Percentiles rank a stretch among this genome's conserved stretches.
Evolutionary conservation across 2,888 invertebrate genomes (phyloP).

Genomic region (Phytoseiulus persimilis): DNA sequence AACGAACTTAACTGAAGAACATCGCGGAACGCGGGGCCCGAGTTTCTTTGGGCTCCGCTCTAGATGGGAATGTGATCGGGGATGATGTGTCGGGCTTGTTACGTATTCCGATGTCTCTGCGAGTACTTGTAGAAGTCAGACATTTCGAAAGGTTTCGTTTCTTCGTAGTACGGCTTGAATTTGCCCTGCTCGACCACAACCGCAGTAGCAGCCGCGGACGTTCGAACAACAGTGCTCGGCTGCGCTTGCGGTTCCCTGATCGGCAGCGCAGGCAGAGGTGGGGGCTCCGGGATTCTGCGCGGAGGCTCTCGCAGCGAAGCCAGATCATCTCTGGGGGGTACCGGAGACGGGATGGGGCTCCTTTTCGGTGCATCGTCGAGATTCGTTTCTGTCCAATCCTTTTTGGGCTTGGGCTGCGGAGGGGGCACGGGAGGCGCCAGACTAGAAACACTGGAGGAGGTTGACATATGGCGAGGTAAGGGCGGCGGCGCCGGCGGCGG

Average conservation of each 20-base stretch:
- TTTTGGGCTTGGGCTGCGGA: conserved; percentile 39
- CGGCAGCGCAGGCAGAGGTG: background rate
- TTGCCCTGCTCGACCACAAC: conserved; percentile 71
- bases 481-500: conserved; percentile 18
- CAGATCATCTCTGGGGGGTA: background rate
- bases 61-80: background rate
- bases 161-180: conserved; percentile 76
- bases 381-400: conserved; percentile 45
- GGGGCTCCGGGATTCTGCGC: background rate
- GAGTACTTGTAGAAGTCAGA: conserved; percentile 96
- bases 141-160: conserved; percentile 94
- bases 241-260: background rate
- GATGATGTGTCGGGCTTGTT: background rate
- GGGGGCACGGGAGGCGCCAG: conserved; percentile 24
- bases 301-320: background rate
- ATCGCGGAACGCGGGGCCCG: background rate
- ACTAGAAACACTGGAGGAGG: conserved; percentile 28
- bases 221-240: conserved; percentile 12
- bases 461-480: background rate
- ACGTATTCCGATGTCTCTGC: conserved; percentile 69
- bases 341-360: background rate
- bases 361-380: conserved; percentile 44
- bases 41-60: background rate
- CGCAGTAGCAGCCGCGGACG: conserved; percentile 7
- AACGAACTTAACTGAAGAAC: background rate